Percentiles rank a stretch among this genome's conserved stretches.
phyloP scores from a whole-genome alignment of 2,113 vertebrate species.

The Corvus hawaiiensis region DNA sequence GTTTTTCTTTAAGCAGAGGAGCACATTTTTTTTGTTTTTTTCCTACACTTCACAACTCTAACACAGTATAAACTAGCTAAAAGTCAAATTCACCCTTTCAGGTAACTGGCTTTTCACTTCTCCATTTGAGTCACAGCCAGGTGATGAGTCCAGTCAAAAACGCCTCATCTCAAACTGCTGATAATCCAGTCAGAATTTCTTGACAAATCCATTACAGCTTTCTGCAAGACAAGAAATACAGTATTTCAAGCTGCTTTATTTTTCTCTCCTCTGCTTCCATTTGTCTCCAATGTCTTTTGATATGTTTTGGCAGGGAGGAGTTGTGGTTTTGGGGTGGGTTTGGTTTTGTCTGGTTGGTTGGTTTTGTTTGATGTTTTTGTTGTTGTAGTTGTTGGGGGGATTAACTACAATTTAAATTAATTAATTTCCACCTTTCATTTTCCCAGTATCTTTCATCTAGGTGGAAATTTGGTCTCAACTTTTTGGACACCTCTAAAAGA shows the following conservation, averaged over 20 bases:
- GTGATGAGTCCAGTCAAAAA: neutral
- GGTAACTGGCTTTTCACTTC: neutral
- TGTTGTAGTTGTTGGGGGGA: accelerated
- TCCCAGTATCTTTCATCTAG: neutral
- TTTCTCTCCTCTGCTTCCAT: neutral
- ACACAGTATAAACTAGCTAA: neutral
- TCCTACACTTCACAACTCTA: neutral
- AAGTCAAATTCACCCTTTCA: neutral
- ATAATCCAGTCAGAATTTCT: neutral
- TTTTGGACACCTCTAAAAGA: neutral
- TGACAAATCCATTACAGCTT: neutral
- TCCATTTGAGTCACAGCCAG: neutral
- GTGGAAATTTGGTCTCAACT: neutral
- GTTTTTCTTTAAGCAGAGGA: neutral
- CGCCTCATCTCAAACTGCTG: neutral
- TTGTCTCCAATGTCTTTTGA: neutral
- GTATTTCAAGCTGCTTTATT: neutral
- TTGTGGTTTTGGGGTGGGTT: neutral
- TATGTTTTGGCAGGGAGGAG: neutral
- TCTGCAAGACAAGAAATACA: neutral
- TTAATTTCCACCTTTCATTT: neutral
- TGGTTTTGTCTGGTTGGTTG: neutral
- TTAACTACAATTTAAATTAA: neutral
- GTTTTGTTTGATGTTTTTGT: neutral
- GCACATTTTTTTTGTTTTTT: neutral